These are phyloP conservation scores for Drosophila macrospina DNA, from an alignment of 2,888 invertebrate genomes.

Conservation along the genomic window DNA sequence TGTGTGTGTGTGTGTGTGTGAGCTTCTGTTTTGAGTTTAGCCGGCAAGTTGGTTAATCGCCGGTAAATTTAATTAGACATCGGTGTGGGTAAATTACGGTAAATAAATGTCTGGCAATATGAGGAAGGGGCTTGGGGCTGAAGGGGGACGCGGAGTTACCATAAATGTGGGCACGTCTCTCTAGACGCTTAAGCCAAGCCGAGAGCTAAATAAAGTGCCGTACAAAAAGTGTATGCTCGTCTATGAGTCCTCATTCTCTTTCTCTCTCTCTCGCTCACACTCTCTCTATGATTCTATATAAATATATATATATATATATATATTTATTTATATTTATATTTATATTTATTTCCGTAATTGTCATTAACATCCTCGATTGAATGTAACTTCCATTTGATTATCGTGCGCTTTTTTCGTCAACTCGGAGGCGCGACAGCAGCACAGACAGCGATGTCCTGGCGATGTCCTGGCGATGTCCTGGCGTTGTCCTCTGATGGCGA, in stretches of 20 bases:
- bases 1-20: conserved; percentile 8
- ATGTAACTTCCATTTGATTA: conserved; percentile 39
- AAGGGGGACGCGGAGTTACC: not conserved
- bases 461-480: conserved; percentile 33
- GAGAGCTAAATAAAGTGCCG: conserved; percentile 47
- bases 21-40: conserved; percentile 70
- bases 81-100: conserved; percentile 76
- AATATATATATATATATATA: conserved; percentile 3
- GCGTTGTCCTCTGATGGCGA: conserved; percentile 47
- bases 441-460: too few species aligned
- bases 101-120: conserved; percentile 76
- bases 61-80: conserved; percentile 80
- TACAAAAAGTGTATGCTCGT: conserved; percentile 16
- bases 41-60: conserved; percentile 80
- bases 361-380: conserved; percentile 13
- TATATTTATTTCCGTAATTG: conserved; percentile 3
- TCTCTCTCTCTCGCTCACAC: not conserved
- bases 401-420: conserved; percentile 32
- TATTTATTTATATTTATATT: conserved; percentile 1
- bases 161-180: conserved; percentile 20
- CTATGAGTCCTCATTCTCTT: conserved; percentile 7
- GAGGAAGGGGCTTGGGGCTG: conserved; percentile 1
- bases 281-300: not conserved
- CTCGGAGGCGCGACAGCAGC: conserved; percentile 15
- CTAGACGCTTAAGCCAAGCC: conserved; percentile 41